A percentile compares a stretch with the other conserved stretches of the same genome.
These are phyloP conservation scores for Osmoderma eremita DNA, from an alignment of 2,888 invertebrate species.

Conservation along the genomic window DNA sequence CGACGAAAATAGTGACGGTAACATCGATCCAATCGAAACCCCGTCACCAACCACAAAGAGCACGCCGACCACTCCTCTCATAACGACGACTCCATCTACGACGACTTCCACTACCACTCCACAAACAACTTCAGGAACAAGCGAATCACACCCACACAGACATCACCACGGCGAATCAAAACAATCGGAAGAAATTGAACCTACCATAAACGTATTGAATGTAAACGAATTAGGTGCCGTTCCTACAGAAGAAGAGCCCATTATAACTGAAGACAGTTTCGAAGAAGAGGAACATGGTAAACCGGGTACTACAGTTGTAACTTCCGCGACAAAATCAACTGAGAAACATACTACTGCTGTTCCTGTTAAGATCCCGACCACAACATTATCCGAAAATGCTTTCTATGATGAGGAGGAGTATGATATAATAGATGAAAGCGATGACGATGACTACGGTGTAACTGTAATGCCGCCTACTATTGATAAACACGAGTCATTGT, in stretches of 20 bases:
- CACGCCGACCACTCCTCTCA: constrained; percentile 42
- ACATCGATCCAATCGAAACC: constrained; percentile 44
- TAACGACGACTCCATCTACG: constrained; percentile 45
- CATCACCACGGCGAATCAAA: constrained; percentile 64
- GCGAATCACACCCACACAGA: constrained; percentile 61
- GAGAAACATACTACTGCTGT: constrained; percentile 32
- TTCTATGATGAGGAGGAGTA: constrained; percentile 63
- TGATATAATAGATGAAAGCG: constrained; percentile 64
- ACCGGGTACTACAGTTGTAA: constrained; percentile 38
- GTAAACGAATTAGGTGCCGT: constrained; percentile 19
- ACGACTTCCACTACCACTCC: constrained; percentile 47
- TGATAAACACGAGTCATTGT: constrained; percentile 2
- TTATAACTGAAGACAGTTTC: constrained; percentile 10
- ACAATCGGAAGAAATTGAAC: constrained; percentile 45
- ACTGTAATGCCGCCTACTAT: constrained; percentile 55
- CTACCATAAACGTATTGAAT: constrained; percentile 21
- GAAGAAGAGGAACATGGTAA: constrained; percentile 23
- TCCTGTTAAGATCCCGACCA: constrained; percentile 6
- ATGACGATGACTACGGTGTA: constrained; percentile 61
- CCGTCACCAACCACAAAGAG: constrained; percentile 34
- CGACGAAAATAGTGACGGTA: constrained; percentile 52
- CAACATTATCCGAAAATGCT: constrained; percentile 49
- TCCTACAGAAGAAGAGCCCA: constrained; percentile 11
- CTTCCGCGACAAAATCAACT: constrained; percentile 42
- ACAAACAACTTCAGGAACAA: constrained; percentile 42